Conservation (phyloP, 2,888 invertebrate species). For the Esperia sulphurella region DNA sequence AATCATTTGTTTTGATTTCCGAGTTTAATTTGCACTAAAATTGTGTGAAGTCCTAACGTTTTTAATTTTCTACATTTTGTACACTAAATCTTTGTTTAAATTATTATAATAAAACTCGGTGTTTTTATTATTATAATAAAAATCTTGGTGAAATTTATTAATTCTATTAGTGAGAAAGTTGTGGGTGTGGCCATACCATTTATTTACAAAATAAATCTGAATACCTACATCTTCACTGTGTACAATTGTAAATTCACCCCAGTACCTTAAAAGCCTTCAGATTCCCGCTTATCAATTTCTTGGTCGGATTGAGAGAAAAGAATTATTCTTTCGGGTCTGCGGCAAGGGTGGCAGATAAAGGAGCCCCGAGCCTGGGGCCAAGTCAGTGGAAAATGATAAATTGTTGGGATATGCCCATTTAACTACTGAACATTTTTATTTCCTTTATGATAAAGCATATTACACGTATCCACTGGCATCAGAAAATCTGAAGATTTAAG, state of each 20-base stretch:
- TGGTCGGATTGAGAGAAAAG: conserved; percentile 26
- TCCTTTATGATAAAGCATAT: conserved; percentile 11
- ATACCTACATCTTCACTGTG: not conserved
- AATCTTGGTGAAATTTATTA: too few relatives aligned
- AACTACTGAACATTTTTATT: conserved; percentile 31
- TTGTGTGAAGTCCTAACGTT: too few relatives aligned
- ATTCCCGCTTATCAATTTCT: conserved; percentile 28
- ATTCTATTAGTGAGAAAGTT: too few relatives aligned
- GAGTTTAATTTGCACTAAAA: too few relatives aligned
- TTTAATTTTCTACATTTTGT: too few relatives aligned
- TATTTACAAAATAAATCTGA: not conserved
- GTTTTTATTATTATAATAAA: too few relatives aligned
- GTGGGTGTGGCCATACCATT: too few relatives aligned
- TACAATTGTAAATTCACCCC: conserved; percentile 9
- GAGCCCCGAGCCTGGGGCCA: conserved; percentile 29
- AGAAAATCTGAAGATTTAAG: conserved; percentile 2
- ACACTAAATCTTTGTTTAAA: too few relatives aligned
- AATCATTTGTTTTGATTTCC: too few relatives aligned
- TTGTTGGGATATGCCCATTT: conserved; percentile 33
- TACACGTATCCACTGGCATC: conserved; percentile 2
- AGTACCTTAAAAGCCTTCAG: conserved; percentile 17
- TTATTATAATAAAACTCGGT: too few relatives aligned
- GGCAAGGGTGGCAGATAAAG: conserved; percentile 34
- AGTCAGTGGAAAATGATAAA: conserved; percentile 46
- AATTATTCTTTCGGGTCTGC: conserved; percentile 29